Percentiles rank a stretch among this genome's conserved stretches.
Evolutionary conservation across 2,888 invertebrate species (phyloP).

Genomic region (Scaptomyza parva): DNA sequence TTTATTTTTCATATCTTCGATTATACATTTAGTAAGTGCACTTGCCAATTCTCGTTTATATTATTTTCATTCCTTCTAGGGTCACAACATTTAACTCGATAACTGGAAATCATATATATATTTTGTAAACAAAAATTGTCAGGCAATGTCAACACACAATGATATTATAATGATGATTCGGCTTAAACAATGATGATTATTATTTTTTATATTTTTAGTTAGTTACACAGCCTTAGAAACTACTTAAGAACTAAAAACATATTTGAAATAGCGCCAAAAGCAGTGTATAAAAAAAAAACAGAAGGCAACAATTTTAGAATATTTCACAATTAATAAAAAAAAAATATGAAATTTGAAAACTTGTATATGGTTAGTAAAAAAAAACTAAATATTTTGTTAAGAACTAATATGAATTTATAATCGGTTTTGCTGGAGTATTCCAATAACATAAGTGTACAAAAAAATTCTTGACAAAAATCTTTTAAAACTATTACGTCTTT

Average conservation of each 20-base stretch:
- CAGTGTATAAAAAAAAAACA: constrained; percentile 15
- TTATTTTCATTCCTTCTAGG: constrained; percentile 48
- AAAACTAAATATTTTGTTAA: constrained; percentile 13
- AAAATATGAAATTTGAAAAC: constrained; percentile 12
- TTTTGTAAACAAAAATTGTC: constrained; percentile 65
- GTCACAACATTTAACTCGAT: constrained; percentile 52
- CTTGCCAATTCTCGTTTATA: constrained; percentile 84
- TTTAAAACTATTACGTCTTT: constrained; percentile 61
- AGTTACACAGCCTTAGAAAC: constrained; percentile 80
- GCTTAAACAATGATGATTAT: constrained; percentile 36
- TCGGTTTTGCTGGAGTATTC: constrained; percentile 34
- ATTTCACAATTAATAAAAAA: constrained; percentile 36
- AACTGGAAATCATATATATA: constrained; percentile 38
- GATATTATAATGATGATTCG: constrained; percentile 30
- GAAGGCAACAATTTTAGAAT: constrained; percentile 26
- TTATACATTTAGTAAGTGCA: constrained; percentile 84
- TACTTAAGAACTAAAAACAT: constrained; percentile 64
- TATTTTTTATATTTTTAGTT: constrained; percentile 55
- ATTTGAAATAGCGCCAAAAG: constrained; percentile 44
- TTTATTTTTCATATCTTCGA: constrained; percentile 51
- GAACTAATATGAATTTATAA: constrained; percentile 16
- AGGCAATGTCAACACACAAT: constrained; percentile 57
- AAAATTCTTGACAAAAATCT: constrained; percentile 37
- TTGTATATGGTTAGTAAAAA: constrained; percentile 16
- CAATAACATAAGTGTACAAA: constrained; percentile 29